Evolutionary conservation across 2,113 vertebrate genomes (phyloP).

Genomic region (Dicaeum eximium): DNA sequence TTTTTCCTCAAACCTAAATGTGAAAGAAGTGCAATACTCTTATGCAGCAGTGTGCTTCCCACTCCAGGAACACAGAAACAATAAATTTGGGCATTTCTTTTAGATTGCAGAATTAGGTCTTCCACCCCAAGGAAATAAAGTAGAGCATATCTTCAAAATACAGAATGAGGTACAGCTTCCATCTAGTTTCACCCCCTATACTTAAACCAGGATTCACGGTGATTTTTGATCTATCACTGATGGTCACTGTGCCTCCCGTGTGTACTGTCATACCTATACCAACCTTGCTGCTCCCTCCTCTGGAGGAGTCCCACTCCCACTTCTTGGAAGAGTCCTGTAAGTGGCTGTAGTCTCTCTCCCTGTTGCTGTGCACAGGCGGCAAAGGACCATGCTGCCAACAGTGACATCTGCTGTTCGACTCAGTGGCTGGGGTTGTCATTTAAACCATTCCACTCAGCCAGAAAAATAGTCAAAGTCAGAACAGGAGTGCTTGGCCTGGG

Average conservation of each 20-base stretch:
- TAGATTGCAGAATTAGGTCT: not conserved
- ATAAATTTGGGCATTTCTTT: not conserved
- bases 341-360: not conserved
- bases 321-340: not conserved
- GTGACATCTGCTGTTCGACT: not conserved
- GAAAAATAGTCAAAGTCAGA: not conserved
- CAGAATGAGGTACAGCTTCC: not conserved
- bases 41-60: accelerated
- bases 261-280: not conserved
- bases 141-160: not conserved
- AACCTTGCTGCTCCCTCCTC: not conserved
- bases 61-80: not conserved
- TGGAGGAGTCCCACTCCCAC: no score
- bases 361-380: not conserved
- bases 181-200: not conserved
- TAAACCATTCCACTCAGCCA: not conserved
- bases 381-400: not conserved
- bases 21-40: not conserved
- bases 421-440: not conserved
- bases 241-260: accelerated
- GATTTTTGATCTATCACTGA: not conserved
- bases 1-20: not conserved
- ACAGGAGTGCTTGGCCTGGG: not conserved
- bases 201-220: not conserved
- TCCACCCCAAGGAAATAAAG: not conserved